Conservation (phyloP, 2,888 invertebrate genomes). For the Epinotia demarniana region DNA sequence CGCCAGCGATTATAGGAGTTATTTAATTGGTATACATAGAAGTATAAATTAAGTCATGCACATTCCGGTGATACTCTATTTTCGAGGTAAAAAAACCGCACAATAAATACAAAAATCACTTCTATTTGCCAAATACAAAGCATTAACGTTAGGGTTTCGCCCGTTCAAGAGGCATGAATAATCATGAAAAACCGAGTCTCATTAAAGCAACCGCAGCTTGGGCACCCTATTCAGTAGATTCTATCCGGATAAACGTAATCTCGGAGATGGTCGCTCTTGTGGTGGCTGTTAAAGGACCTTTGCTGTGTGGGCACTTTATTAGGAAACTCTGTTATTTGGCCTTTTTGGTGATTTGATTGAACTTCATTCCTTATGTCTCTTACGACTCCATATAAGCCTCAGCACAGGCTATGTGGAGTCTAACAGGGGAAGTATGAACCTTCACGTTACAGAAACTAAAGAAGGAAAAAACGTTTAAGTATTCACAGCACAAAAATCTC, state of each 20-base stretch:
- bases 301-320: constrained; percentile 18
- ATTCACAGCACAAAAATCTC: too few species aligned
- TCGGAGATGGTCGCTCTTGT: constrained; percentile 27
- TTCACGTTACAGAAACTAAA: too few species aligned
- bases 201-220: constrained; percentile 57
- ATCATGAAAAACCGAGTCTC: constrained; percentile 76
- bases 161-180: constrained; percentile 71
- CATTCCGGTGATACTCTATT: neutral
- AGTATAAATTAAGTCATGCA: neutral
- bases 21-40: neutral
- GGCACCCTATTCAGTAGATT: constrained; percentile 48
- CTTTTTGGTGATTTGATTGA: constrained; percentile 1
- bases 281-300: constrained; percentile 12
- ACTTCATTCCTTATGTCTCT: too few species aligned
- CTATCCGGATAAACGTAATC: constrained; percentile 49
- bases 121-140: constrained; percentile 27
- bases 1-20: too few species aligned
- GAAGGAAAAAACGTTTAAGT: too few species aligned
- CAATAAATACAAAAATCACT: constrained; percentile 28
- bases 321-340: neutral
- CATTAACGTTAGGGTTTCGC: constrained; percentile 50
- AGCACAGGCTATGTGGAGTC: too few species aligned
- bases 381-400: too few species aligned
- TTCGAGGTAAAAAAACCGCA: neutral
- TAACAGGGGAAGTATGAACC: too few species aligned